phyloP scores from a whole-genome alignment of 2,113 vertebrate species.

The Notothenia rossii region DNA sequence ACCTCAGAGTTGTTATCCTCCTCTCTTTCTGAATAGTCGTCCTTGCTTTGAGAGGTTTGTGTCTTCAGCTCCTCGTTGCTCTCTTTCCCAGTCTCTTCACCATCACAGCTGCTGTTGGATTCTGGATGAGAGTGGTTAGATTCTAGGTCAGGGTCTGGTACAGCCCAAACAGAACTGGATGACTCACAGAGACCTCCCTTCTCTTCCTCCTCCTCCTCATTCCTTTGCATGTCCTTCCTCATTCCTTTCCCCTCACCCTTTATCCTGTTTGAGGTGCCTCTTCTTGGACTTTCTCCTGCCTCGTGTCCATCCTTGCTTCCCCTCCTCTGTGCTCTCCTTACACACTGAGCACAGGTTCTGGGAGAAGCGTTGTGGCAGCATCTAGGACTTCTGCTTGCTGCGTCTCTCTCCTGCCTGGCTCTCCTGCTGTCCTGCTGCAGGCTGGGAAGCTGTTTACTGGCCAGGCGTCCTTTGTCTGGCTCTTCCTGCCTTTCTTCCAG shows the following conservation, averaged over 20 bases:
- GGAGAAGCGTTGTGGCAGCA: constrained; percentile 42
- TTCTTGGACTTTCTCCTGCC: constrained; percentile 20
- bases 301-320: constrained; percentile 26
- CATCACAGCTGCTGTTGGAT: constrained; percentile 18
- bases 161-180: constrained; percentile 8
- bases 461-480: constrained; percentile 49
- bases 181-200: constrained; percentile 3
- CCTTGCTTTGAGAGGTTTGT: constrained; percentile 19
- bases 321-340: constrained; percentile 17
- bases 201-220: constrained; percentile 45
- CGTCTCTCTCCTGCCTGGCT: constrained; percentile 35
- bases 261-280: background rate
- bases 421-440: constrained; percentile 17
- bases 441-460: constrained; percentile 28
- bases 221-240: constrained; percentile 45
- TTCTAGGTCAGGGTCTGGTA: constrained; percentile 45
- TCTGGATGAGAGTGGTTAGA: constrained; percentile 16
- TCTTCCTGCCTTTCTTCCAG: constrained; percentile 67
- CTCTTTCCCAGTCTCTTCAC: constrained; percentile 3
- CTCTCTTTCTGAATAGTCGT: background rate
- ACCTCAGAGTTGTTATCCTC: constrained; percentile 17
- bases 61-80: constrained; percentile 9
- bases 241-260: constrained; percentile 21
- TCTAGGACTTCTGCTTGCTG: constrained; percentile 25
- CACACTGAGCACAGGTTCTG: constrained; percentile 47